phyloP scores from a whole-genome alignment of 2,797 vertebrate species.

The Chelon auratus region DNA sequence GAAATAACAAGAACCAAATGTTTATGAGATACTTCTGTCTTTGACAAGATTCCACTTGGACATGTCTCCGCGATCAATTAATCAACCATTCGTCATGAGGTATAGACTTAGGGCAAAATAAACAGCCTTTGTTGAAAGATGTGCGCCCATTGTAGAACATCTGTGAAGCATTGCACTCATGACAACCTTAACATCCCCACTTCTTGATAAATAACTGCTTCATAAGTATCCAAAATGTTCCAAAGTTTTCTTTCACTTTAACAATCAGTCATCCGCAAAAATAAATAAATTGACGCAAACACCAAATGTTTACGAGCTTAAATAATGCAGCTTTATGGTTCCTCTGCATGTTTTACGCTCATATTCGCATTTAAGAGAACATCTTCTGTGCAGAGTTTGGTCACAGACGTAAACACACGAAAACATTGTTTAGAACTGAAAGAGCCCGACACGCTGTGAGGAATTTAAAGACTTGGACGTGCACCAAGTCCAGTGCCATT shows the following conservation, averaged over 20 bases:
- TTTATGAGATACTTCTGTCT: conserved; percentile 59
- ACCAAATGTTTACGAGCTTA: conserved; percentile 28
- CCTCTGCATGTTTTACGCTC: conserved; percentile 2
- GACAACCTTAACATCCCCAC: conserved; percentile 59
- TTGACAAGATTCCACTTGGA: conserved; percentile 56
- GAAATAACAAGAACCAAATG: conserved; percentile 78
- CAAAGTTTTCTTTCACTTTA: conserved; percentile 35
- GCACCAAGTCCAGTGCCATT: conserved; percentile 10
- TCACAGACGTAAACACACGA: conserved; percentile 40
- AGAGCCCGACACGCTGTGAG: background rate
- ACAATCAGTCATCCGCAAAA: conserved; percentile 28
- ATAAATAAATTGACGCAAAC: conserved; percentile 44
- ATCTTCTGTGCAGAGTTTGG: conserved; percentile 24
- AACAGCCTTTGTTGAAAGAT: conserved; percentile 69
- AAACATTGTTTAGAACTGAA: conserved; percentile 24
- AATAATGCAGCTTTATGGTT: conserved; percentile 18
- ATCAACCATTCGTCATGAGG: conserved; percentile 64
- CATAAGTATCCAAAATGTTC: conserved; percentile 23
- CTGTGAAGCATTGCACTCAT: conserved; percentile 72
- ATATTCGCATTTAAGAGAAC: conserved; percentile 16
- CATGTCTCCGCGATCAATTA: conserved; percentile 65
- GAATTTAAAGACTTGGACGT: conserved; percentile 17
- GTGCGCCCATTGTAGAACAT: conserved; percentile 65
- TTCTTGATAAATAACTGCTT: conserved; percentile 59
- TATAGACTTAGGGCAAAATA: conserved; percentile 56